phyloP scores from a whole-genome alignment of 2,113 vertebrate genomes.

The Polyodon spathula region DNA sequence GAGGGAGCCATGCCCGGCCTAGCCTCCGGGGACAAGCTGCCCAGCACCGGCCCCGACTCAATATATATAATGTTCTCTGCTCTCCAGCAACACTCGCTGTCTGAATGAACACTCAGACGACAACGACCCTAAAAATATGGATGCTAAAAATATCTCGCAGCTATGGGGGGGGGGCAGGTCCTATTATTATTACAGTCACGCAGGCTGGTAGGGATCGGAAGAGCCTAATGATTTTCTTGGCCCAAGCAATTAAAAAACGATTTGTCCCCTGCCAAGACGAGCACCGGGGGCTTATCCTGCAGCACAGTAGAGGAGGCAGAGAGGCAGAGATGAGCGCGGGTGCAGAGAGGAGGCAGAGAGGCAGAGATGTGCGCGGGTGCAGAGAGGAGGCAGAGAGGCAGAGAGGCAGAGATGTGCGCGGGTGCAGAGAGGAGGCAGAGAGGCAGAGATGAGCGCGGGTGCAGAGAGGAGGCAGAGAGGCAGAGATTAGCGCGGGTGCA shows the following conservation, averaged over 20 bases:
- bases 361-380: conserved; percentile 21
- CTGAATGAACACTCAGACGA: too few relatives aligned
- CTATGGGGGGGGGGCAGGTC: conserved; percentile 39
- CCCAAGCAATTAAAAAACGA: conserved; percentile 86
- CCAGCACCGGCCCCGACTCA: too few relatives aligned
- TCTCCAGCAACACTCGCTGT: conserved; percentile 7
- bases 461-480: neutral
- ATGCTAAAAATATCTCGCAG: conserved; percentile 59
- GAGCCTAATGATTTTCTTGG: conserved; percentile 77
- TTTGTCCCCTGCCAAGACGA: conserved; percentile 70
- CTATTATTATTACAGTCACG: conserved; percentile 60
- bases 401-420: neutral
- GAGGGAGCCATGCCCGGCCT: too few relatives aligned
- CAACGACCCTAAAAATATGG: conserved; percentile 46
- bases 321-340: conserved; percentile 25
- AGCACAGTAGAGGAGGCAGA: conserved; percentile 34
- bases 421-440: neutral
- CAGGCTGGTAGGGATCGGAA: conserved; percentile 60
- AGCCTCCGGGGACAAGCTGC: too few relatives aligned
- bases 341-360: conserved; percentile 32
- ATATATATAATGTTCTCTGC: conserved; percentile 46
- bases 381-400: conserved; percentile 1
- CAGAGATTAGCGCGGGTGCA: conserved; percentile 5
- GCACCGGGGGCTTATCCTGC: conserved; percentile 48
- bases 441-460: neutral